phyloP scores from a whole-genome alignment of 2,888 invertebrate genomes.

The Drosophila infuscata region DNA sequence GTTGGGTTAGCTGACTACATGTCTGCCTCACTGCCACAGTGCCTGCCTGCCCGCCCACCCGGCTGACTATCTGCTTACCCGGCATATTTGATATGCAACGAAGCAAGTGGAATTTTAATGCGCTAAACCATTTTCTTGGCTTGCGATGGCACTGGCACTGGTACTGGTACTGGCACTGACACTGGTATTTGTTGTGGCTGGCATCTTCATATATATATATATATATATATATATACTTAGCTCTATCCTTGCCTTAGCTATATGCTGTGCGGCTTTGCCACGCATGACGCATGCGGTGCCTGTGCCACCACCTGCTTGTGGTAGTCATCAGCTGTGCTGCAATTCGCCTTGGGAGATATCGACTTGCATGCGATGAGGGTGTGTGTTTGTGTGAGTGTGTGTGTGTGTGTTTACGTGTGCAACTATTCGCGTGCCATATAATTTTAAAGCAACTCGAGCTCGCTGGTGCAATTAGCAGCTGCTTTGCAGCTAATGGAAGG shows the following conservation, averaged over 20 bases:
- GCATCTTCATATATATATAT: constrained; percentile 18
- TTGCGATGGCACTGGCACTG: constrained; percentile 41
- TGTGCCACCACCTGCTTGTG: constrained; percentile 31
- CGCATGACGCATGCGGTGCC: constrained; percentile 33
- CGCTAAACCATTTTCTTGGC: constrained; percentile 78
- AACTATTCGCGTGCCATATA: constrained; percentile 41
- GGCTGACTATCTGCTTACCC: constrained; percentile 43
- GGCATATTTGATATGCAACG: constrained; percentile 79
- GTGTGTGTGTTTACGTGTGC: constrained; percentile 12
- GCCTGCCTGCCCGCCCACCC: background rate
- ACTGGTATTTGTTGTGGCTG: constrained; percentile 59
- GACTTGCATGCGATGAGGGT: constrained; percentile 23
- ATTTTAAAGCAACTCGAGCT: constrained; percentile 39
- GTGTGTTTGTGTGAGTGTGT: constrained; percentile 3
- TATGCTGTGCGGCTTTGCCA: constrained; percentile 46
- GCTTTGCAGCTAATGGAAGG: constrained; percentile 56
- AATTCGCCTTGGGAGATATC: constrained; percentile 64
- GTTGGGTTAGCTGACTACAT: background rate
- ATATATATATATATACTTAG: background rate
- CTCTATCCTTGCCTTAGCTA: constrained; percentile 42
- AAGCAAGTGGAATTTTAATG: constrained; percentile 79
- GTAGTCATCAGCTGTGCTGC: constrained; percentile 43
- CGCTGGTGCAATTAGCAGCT: constrained; percentile 62
- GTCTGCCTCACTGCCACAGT: background rate
- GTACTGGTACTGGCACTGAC: constrained; percentile 2